phyloP scores from a whole-genome alignment of 2,113 vertebrate genomes.

The Pachypanchax playfairii region DNA sequence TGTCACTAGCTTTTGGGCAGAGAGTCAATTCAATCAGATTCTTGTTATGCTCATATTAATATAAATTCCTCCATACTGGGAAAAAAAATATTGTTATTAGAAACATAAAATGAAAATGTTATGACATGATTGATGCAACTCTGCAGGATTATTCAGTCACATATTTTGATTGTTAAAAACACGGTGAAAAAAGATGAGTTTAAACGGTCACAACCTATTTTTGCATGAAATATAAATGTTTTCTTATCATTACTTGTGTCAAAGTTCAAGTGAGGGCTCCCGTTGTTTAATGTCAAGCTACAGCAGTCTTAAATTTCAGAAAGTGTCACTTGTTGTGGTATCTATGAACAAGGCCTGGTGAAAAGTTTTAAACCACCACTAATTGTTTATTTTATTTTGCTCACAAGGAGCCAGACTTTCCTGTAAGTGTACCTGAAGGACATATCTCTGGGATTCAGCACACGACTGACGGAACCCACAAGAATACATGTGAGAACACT shows the following conservation, averaged over 20 bases:
- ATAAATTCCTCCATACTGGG: conserved; percentile 47
- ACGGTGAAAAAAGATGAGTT: conserved; percentile 21
- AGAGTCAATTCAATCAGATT: conserved; percentile 50
- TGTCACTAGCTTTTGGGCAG: conserved; percentile 39
- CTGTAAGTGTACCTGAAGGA: too few species aligned
- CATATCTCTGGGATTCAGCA: too few species aligned
- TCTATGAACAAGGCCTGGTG: too few species aligned
- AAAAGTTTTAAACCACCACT: too few species aligned
- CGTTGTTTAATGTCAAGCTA: neutral
- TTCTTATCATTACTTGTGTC: neutral
- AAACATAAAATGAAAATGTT: conserved; percentile 41
- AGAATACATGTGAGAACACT: too few species aligned
- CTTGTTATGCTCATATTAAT: conserved; percentile 53
- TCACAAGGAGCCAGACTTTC: too few species aligned
- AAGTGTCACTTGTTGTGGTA: too few species aligned
- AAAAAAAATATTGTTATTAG: conserved; percentile 15
- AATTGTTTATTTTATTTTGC: too few species aligned
- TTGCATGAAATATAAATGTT: conserved; percentile 16
- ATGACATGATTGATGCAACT: conserved; percentile 46
- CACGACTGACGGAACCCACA: too few species aligned
- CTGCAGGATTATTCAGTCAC: conserved; percentile 37
- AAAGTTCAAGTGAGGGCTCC: neutral
- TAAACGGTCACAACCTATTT: conserved; percentile 25
- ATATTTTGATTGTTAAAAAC: conserved; percentile 49
- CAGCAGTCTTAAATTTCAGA: neutral